Evolutionary conservation across 2,888 invertebrate genomes (phyloP).

Genomic region (Laspeyria flexula): DNA sequence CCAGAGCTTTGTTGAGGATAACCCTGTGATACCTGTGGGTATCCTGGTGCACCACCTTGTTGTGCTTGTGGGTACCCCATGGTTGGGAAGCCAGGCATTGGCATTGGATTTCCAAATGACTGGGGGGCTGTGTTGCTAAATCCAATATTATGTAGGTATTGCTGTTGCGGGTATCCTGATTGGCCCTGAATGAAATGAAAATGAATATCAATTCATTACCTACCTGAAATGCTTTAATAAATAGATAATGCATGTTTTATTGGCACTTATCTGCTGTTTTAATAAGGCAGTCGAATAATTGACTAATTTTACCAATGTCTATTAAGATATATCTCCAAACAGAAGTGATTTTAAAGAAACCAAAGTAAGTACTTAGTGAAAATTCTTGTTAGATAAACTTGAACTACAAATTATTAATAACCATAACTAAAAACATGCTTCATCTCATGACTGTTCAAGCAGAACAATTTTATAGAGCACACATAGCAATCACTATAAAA

Average conservation of each 20-base stretch:
- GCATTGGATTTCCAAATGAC: slow-evolving; percentile 81
- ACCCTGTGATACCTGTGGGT: slow-evolving; percentile 67
- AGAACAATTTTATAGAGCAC: no score
- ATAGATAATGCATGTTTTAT: no score
- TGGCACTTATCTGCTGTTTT: not conserved
- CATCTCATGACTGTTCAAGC: no score
- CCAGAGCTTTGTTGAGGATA: slow-evolving; percentile 56
- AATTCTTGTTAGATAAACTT: no score
- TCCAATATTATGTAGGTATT: slow-evolving; percentile 80
- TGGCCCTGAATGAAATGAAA: slow-evolving; percentile 84
- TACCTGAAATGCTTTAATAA: not conserved
- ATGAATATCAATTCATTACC: slow-evolving; percentile 48
- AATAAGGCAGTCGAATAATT: no score
- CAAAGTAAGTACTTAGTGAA: no score
- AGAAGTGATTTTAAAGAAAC: no score
- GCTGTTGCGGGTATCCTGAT: slow-evolving; percentile 82
- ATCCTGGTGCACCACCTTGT: slow-evolving; percentile 66
- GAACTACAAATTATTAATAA: no score
- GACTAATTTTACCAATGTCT: no score
- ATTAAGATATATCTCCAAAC: no score
- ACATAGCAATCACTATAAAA: no score
- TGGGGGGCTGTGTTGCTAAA: slow-evolving; percentile 80
- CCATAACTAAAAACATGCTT: no score
- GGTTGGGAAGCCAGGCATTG: slow-evolving; percentile 76
- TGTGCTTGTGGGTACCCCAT: slow-evolving; percentile 74